Evolutionary conservation across 2,113 vertebrate genomes (phyloP).

Genomic region (Anhinga rufa): DNA sequence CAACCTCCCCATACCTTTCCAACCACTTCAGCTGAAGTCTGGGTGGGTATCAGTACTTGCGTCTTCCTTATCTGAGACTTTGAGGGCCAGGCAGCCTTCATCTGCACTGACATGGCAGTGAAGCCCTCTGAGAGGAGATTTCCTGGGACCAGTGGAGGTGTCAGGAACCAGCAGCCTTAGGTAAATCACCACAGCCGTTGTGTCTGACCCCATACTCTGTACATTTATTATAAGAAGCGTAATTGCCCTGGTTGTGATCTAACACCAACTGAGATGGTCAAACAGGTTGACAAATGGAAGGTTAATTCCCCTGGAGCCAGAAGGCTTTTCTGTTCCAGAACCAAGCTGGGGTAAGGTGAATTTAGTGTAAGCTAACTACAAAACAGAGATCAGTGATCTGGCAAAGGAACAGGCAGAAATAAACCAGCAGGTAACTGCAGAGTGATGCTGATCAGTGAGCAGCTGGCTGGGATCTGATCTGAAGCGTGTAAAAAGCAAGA

Average conservation of each 20-base stretch:
- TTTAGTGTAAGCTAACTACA: neutral
- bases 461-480: neutral
- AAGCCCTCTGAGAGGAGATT: neutral
- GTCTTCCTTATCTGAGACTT: neutral
- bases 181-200: accelerated
- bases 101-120: neutral
- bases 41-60: neutral
- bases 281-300: neutral
- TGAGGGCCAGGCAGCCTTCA: neutral
- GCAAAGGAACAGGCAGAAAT: neutral
- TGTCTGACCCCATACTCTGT: neutral
- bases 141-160: neutral
- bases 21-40: neutral
- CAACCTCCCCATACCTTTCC: neutral
- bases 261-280: neutral
- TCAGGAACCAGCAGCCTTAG: neutral
- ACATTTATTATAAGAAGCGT: neutral
- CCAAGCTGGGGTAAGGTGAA: neutral
- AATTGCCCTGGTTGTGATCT: neutral
- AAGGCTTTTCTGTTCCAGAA: neutral
- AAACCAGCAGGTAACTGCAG: neutral
- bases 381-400: neutral
- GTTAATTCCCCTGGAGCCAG: neutral
- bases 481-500: neutral
- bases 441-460: neutral